A percentile compares a stretch with the other conserved stretches of the same genome.
Evolutionary conservation across 1,140 invertebrate species (phyloP).

Genomic region (Musca domestica): DNA sequence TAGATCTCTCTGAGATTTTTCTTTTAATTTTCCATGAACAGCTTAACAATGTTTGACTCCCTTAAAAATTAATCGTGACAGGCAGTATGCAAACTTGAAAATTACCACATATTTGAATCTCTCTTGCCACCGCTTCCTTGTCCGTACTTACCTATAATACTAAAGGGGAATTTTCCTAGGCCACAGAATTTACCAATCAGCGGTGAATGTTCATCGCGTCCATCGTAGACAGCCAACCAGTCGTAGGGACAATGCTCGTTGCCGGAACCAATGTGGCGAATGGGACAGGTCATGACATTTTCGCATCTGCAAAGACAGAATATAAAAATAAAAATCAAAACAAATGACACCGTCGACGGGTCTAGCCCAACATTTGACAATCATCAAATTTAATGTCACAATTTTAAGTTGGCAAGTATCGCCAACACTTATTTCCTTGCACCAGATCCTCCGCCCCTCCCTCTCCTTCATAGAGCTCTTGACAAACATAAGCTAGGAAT

Average conservation of each 20-base stretch:
- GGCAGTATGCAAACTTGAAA: too few relatives aligned
- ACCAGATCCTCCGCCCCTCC: too few relatives aligned
- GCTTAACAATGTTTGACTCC: too few relatives aligned
- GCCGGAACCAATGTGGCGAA: conserved; percentile 82
- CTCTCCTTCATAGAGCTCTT: neutral
- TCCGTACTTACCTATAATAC: conserved; percentile 72
- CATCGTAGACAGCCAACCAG: conserved; percentile 87
- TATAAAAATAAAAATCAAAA: conserved; percentile 11
- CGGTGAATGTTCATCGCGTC: conserved; percentile 79
- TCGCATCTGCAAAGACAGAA: conserved; percentile 63
- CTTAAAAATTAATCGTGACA: too few relatives aligned
- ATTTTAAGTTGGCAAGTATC: neutral
- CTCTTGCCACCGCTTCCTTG: too few relatives aligned
- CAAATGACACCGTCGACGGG: neutral
- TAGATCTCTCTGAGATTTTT: too few relatives aligned
- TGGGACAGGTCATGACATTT: conserved; percentile 92
- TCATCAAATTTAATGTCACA: neutral
- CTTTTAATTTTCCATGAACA: too few relatives aligned
- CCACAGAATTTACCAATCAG: conserved; percentile 90
- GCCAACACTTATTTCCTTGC: neutral
- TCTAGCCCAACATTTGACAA: neutral
- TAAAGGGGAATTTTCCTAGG: conserved; percentile 90
- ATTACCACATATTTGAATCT: too few relatives aligned
- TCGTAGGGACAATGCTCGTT: conserved; percentile 87
- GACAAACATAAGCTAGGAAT: neutral